Conservation (phyloP, 2,797 vertebrate species). For the Phaenicophaeus curvirostris region DNA sequence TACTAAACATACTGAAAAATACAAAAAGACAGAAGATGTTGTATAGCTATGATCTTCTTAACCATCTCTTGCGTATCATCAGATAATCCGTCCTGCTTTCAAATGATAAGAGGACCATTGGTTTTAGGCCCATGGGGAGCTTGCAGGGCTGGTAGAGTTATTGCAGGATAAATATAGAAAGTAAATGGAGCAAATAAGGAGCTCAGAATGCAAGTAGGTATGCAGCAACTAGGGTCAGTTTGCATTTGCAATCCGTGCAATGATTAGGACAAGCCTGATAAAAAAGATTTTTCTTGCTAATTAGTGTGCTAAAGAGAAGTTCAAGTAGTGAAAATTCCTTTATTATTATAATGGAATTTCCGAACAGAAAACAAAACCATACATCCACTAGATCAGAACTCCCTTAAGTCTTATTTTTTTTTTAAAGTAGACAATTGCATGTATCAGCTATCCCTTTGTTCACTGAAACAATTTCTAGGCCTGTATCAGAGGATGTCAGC, state of each 20-base stretch:
- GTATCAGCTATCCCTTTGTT: not conserved
- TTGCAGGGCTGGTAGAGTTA: not conserved
- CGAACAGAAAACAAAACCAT: not conserved
- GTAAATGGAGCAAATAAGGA: not conserved
- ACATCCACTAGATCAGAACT: not conserved
- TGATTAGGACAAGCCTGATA: not conserved
- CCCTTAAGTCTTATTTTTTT: not conserved
- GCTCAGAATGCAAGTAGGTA: not conserved
- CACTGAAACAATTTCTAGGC: not conserved
- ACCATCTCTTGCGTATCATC: not conserved
- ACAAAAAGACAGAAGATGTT: not conserved
- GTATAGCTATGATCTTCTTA: not conserved
- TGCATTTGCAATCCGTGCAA: not conserved
- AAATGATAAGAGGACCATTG: not conserved
- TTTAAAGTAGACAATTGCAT: not conserved
- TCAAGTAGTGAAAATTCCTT: not conserved
- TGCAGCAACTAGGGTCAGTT: not conserved
- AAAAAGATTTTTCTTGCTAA: not conserved
- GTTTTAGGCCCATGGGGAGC: not conserved
- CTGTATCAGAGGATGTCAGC: not conserved
- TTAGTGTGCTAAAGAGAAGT: not conserved
- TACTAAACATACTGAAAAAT: not conserved
- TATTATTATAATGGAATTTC: not conserved
- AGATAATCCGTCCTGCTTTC: not conserved
- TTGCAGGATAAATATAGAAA: not conserved